These are phyloP conservation scores for Dorcus parallelipipedus DNA, from an alignment of 2,888 invertebrate species.

Conservation along the genomic window DNA sequence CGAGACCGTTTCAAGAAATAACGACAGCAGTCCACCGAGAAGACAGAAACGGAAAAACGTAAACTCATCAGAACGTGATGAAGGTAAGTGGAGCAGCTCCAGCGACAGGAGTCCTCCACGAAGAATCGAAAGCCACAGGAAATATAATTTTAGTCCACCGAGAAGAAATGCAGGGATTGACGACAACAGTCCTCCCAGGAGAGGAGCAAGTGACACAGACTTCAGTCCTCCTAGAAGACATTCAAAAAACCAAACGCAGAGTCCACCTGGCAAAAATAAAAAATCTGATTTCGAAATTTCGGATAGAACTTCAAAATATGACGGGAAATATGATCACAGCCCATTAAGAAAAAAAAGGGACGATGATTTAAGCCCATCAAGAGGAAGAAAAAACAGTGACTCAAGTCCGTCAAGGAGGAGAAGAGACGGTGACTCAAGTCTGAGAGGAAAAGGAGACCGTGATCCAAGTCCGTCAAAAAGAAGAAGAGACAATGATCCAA, in stretches of 20 bases:
- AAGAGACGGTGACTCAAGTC: conserved; percentile 7
- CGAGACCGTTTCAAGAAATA: background rate
- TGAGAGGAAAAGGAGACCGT: conserved; percentile 22
- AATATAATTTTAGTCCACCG: conserved; percentile 23
- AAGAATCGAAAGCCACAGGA: conserved; percentile 3
- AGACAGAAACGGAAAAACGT: conserved; percentile 13
- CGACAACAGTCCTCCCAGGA: conserved; percentile 27
- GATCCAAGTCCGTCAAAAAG: conserved; percentile 22
- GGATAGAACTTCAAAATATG: conserved; percentile 7
- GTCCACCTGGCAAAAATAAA: background rate
- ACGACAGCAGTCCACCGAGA: conserved; percentile 23
- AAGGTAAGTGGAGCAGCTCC: background rate
- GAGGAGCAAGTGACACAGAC: background rate
- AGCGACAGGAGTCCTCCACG: conserved; percentile 7
- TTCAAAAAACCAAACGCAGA: background rate
- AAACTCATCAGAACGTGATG: too few species aligned
- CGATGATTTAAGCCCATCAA: conserved; percentile 13
- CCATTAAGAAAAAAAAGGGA: conserved; percentile 16
- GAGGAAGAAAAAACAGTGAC: conserved; percentile 25
- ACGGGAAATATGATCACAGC: conserved; percentile 25
- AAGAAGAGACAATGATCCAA: conserved; percentile 27
- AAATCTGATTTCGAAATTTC: background rate
- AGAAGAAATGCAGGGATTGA: conserved; percentile 18
- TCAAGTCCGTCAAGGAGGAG: conserved; percentile 32
- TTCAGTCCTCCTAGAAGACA: conserved; percentile 12